phyloP scores from a whole-genome alignment of 2,113 vertebrate species.

The Morone saxatilis region DNA sequence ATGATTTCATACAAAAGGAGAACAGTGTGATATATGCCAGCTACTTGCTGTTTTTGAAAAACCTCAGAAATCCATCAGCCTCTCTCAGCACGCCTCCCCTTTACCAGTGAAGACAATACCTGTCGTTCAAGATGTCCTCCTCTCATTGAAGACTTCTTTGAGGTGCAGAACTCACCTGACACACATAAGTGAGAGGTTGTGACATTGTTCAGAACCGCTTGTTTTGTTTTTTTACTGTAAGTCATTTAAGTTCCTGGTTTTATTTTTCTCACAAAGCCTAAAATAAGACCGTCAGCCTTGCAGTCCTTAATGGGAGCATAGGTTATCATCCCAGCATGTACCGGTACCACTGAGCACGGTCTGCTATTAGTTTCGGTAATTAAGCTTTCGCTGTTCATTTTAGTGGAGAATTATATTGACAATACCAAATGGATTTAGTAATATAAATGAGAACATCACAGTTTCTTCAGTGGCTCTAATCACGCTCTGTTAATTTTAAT shows the following conservation, averaged over 20 bases:
- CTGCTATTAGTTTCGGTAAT: not conserved
- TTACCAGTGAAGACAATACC: not conserved
- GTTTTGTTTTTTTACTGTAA: not conserved
- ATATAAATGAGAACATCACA: not conserved
- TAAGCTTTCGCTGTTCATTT: not conserved
- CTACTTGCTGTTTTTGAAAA: slow-evolving; percentile 28
- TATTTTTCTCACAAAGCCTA: not conserved
- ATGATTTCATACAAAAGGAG: slow-evolving; percentile 12
- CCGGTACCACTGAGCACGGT: not conserved
- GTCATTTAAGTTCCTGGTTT: not conserved
- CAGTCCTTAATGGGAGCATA: not conserved
- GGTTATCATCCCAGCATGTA: slow-evolving; percentile 1
- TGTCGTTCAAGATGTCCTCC: slow-evolving; percentile 14
- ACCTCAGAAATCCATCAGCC: slow-evolving; percentile 43
- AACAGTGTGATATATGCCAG: slow-evolving; percentile 35
- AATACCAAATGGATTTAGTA: not conserved
- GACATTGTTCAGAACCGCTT: not conserved
- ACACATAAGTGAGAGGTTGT: not conserved
- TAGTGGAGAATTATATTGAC: not conserved
- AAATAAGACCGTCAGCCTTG: not conserved
- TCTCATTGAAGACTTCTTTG: not conserved
- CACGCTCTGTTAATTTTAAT: not conserved
- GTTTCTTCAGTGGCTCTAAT: not conserved
- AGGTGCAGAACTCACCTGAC: not conserved
- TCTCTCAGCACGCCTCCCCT: slow-evolving; percentile 16